Evolutionary conservation across 1,140 invertebrate genomes (phyloP), one percentile per base, ranked within the genome.

Genomic region (Uloborus diversus): DNA sequence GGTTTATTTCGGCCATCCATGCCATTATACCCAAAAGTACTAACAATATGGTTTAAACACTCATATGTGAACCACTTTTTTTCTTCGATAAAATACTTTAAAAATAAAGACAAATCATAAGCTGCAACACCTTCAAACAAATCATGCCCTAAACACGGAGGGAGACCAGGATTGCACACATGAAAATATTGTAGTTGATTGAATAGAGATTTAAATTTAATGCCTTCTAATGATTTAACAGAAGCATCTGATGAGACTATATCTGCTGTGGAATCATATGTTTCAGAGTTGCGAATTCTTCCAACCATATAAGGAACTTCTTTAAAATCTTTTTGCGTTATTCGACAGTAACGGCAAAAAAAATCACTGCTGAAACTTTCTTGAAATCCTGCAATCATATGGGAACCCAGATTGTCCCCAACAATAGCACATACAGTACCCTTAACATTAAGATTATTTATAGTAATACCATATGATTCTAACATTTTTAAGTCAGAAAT

Each of bases 111-210:
- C 20, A 68, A n/a, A 11, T 68, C 65, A 13, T 68, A 68, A 2
- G 42, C 2, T 47, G 28, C 65, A 13, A 68, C 42, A n/a, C 65
- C 65, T 27, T 68, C 65, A 20, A 68, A 68, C 13, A 68, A 13
- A 68, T 68, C 65, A 49, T 68, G 65, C 2, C 35, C 65, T 11
- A 68, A 23, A 47, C 65, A 68, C 1, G 65, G 65, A 27, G 35
- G 35, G 4, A 68, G 42, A 2, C 65, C 65, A 68, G 65, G 65
- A 47, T 68, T 37, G 9, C 65, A 68, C 4, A 68, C 65, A 51
- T 68, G 65, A 28, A 68, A 68, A 68, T 2, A 68, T 28, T 47
- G 42, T 42, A 68, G 30, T 47, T 68, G 1, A 49, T 68, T 68
- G 17, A 68, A 68, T 1, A 2, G 20, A n/a, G 65, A 68, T 42